Base-by-base conservation (phyloP, 2,113 vertebrate genomes). In the Circaetus gallicus region DNA sequence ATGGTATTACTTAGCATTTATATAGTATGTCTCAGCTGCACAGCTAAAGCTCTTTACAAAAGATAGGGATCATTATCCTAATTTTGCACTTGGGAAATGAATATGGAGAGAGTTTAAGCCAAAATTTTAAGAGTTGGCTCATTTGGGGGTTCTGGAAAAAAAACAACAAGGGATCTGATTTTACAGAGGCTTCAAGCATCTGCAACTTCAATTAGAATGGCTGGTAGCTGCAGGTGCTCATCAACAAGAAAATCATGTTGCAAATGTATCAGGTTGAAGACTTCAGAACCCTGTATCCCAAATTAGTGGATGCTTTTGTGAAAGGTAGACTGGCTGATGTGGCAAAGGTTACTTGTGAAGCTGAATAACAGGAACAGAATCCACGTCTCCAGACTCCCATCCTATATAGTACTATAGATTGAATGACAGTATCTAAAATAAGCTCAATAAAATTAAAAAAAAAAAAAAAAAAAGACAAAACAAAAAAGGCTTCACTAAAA, bases 121-220 rank as follows among this genome's bases (percentile, higher is more conserved):
- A 95, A 92, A 88, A 89, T 89, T 89, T 93, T 86, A 72, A 77
- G 32, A 83, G 63, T 40, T 88, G 55, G 81, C 78, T 96, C 67
- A 92, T 89, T 53, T 90, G 13, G 16, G 31, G 5, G 25, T 56
- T 89, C 67, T 56, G 56, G 16, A 40, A 71, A 61, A 52, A 62
- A 65, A 29, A 69, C 14, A 76, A 12, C 17, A 74, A 86, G 14
- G 29, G 26, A 72, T 88, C 56, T 56, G 47, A 90, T 93, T 93
- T 80, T 79, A 82, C 11, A 71, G 38, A 83, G 15, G 6, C n/a
- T 67, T 52, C 52, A 78, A 72, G 74, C 72, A 94, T 67, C 53
- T 43, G 49, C 62, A 80, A 8, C 21, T 83, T 86, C 50, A 82
- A 2, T 56, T 76, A 86, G 22, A 49, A 63, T 38, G n/a, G 53